Evolutionary conservation across 2,113 vertebrate species (phyloP).

Genomic region (Oryzias celebensis): DNA sequence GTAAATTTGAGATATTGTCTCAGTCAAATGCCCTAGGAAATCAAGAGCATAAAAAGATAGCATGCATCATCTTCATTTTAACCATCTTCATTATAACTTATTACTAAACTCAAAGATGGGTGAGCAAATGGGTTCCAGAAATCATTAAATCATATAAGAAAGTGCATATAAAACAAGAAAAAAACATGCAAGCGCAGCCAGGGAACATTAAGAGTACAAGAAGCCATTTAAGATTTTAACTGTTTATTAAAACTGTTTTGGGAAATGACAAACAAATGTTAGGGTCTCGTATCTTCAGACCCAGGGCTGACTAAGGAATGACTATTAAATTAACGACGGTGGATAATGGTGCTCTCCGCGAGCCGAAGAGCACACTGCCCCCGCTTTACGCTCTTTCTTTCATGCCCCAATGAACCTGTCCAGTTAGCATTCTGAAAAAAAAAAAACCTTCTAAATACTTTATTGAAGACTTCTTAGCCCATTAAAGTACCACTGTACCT

Average conservation of each 20-base stretch:
- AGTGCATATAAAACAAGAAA: constrained; percentile 30
- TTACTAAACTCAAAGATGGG: constrained; percentile 67
- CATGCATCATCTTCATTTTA: constrained; percentile 55
- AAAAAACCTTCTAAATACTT: constrained; percentile 77
- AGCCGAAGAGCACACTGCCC: constrained; percentile 63
- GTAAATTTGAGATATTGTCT: constrained; percentile 32
- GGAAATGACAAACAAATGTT: constrained; percentile 75
- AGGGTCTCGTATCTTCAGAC: constrained; percentile 63
- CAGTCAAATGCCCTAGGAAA: constrained; percentile 48
- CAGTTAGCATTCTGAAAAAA: constrained; percentile 66
- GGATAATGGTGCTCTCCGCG: constrained; percentile 71
- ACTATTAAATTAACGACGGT: constrained; percentile 78
- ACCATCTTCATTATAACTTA: constrained; percentile 64
- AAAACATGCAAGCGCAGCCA: constrained; percentile 46
- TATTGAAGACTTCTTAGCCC: constrained; percentile 74
- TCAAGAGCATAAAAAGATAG: constrained; percentile 54
- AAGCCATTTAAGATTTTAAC: constrained; percentile 74
- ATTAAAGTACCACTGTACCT: constrained; percentile 76
- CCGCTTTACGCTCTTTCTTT: constrained; percentile 71
- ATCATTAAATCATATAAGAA: constrained; percentile 72
- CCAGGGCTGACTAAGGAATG: constrained; percentile 68
- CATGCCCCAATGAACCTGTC: constrained; percentile 77
- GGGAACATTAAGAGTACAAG: constrained; percentile 71
- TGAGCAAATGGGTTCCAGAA: constrained; percentile 67
- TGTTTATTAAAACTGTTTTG: constrained; percentile 79